phyloP scores from a whole-genome alignment of 2,113 vertebrate species.

The Tenebrosternarchus preto region DNA sequence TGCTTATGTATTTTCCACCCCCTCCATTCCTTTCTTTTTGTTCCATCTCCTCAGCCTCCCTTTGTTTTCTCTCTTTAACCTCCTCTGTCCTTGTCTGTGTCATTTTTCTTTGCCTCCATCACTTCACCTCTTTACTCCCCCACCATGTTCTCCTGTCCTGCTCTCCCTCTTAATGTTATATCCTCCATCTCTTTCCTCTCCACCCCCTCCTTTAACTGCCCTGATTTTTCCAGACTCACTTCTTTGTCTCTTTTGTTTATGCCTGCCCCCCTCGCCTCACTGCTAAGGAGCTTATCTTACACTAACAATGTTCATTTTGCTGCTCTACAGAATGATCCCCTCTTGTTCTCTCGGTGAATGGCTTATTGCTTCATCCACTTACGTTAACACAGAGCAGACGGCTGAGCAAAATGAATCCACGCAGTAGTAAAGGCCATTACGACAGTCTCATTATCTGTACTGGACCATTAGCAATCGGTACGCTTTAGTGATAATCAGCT shows the following conservation, averaged over 20 bases:
- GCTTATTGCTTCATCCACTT: slow-evolving; percentile 53
- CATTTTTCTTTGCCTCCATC: slow-evolving; percentile 1
- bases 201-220: slow-evolving; percentile 11
- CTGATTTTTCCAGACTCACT: slow-evolving; percentile 8
- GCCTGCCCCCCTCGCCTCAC: slow-evolving; percentile 12
- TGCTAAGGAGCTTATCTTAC: slow-evolving; percentile 30
- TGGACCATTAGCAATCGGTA: slow-evolving; percentile 25
- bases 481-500: slow-evolving; percentile 42
- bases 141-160: background rate
- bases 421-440: slow-evolving; percentile 42
- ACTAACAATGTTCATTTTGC: slow-evolving; percentile 32
- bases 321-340: slow-evolving; percentile 31
- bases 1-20: background rate
- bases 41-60: background rate
- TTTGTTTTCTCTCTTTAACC: slow-evolving; percentile 7
- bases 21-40: background rate
- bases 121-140: background rate
- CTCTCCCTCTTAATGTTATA: slow-evolving; percentile 2
- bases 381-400: slow-evolving; percentile 45
- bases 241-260: slow-evolving; percentile 24
- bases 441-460: slow-evolving; percentile 27
- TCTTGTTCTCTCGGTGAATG: slow-evolving; percentile 36
- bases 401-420: slow-evolving; percentile 37
- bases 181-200: background rate
- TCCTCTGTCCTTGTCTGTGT: background rate